Evolutionary conservation across 2,797 vertebrate species (phyloP).

Genomic region (Dryobates pubescens): DNA sequence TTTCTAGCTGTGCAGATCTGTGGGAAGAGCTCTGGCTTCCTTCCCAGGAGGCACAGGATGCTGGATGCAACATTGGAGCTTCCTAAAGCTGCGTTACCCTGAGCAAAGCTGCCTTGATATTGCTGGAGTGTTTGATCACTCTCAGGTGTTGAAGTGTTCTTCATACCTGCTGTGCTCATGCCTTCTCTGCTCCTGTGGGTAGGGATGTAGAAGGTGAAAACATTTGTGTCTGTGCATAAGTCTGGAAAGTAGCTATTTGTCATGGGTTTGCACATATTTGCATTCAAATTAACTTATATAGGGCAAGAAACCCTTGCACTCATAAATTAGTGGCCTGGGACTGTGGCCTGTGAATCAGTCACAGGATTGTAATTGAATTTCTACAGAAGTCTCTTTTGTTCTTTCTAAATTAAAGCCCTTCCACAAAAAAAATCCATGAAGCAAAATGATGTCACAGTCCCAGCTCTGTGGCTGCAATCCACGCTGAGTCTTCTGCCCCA

Average conservation of each 20-base stretch:
- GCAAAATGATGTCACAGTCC: not conserved
- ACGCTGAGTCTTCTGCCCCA: not conserved
- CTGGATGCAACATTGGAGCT: rapidly evolving
- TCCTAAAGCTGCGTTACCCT: rapidly evolving
- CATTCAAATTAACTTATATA: not conserved
- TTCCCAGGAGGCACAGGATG: not conserved
- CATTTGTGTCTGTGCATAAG: not conserved
- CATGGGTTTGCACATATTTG: not conserved
- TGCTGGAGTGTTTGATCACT: not conserved
- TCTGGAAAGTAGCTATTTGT: not conserved
- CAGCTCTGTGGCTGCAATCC: not conserved
- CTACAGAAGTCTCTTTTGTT: rapidly evolving
- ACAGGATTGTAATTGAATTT: not conserved
- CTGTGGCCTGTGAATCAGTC: not conserved
- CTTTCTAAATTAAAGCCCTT: not conserved
- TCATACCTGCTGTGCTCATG: not conserved
- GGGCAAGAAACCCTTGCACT: too few relatives aligned
- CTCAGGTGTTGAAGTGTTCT: not conserved
- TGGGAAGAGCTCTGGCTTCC: not conserved
- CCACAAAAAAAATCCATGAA: not conserved
- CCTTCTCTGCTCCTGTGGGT: not conserved
- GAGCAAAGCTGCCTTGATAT: not conserved
- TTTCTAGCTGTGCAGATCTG: not conserved
- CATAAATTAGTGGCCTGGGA: not conserved
- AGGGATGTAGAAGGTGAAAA: not conserved